phyloP scores from a whole-genome alignment of 2,888 invertebrate genomes.

The Hymenopus coronatus region DNA sequence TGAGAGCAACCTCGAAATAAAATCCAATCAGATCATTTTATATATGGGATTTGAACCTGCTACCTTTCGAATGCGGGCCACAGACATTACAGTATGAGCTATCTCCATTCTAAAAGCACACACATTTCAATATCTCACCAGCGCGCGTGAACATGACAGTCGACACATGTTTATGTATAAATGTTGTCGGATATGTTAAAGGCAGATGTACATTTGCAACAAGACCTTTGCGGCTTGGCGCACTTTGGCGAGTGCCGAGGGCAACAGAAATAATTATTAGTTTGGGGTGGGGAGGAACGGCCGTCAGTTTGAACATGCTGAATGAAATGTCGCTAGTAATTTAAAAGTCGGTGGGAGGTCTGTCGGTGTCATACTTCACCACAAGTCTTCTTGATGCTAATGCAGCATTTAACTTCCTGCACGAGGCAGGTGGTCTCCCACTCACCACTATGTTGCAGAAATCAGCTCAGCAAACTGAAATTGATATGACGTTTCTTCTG shows the following conservation, averaged over 20 bases:
- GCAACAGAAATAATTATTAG: background rate
- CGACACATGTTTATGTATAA: background rate
- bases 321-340: background rate
- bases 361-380: background rate
- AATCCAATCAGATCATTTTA: too few relatives aligned
- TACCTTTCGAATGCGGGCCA: too few relatives aligned
- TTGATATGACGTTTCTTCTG: too few relatives aligned
- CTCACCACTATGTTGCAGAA: background rate
- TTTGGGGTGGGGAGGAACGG: background rate
- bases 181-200: background rate
- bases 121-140: background rate
- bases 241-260: background rate
- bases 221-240: background rate
- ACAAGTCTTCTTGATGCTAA: background rate
- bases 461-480: background rate
- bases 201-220: background rate
- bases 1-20: too few relatives aligned
- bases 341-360: background rate
- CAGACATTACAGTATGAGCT: too few relatives aligned
- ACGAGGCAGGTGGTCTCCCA: background rate
- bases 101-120: too few relatives aligned
- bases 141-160: background rate
- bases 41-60: too few relatives aligned
- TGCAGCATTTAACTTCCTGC: background rate
- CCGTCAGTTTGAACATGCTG: background rate